Evolutionary conservation across 2,797 vertebrate species (phyloP), one percentile per base, ranked within the genome.

Genomic region (Falco cherrug): DNA sequence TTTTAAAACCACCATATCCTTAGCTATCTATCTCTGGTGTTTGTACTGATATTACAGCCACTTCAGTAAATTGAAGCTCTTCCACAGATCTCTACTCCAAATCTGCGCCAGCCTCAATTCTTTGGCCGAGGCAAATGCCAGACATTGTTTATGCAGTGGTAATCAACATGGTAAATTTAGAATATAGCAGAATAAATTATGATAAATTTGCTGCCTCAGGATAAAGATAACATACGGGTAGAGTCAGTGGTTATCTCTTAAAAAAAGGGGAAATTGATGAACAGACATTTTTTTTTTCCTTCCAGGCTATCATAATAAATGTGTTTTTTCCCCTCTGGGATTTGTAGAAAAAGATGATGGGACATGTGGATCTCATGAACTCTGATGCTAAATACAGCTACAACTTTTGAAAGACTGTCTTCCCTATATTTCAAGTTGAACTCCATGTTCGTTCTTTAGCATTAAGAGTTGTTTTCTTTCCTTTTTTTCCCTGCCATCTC

Each of bases 161-260:
- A 98, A 98, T 98, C 98, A 98, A 98, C 97, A 96, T 98, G 97
- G 97, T 97, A 98, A 98, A 98, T 98, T 98, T 98, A 98, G 98
- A 98, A 98, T 98, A 98, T 93, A 97, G 97, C 95, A 98, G 98
- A 97, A 98, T 98, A 98, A 98, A 98, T 98, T 98, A 98, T 98
- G 98, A 98, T 98, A 98, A 98, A 98, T 98, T 97, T 97, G 95
- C 97, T 98, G 98, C 97, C 97, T 97, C 59, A 11, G 91, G 96
- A 98, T 97, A 97, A 97, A 97, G 98, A 98, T 98, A 98, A 98
- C 97, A 97, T 97, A 96, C 80, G 97, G 97, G 96, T 96, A 97
- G 93, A 96, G 97, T 97, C 97, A 95, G 89, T 83, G 87, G 95
- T 97, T 98, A 97, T 98, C 97, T 98, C 95, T 92, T 84, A 29